phyloP scores from a whole-genome alignment of 2,888 invertebrate species.

The Agrochola lota region DNA sequence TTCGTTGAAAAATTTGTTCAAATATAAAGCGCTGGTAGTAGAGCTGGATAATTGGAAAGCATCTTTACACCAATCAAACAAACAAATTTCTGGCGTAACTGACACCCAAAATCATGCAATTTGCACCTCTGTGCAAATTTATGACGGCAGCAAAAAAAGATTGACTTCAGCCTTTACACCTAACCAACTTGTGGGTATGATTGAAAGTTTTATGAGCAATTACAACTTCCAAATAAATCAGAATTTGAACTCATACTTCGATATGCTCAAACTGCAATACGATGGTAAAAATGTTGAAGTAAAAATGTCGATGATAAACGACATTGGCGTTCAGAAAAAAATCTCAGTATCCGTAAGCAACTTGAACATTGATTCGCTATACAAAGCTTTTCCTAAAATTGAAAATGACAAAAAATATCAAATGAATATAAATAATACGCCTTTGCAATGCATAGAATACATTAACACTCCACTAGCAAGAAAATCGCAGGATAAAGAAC shows the following conservation, averaged over 20 bases:
- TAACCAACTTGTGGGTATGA: slow-evolving; percentile 44
- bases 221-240: slow-evolving; percentile 40
- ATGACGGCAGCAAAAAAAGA: slow-evolving; percentile 52
- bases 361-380: slow-evolving; percentile 39
- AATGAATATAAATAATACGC: neutral
- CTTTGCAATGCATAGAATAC: slow-evolving; percentile 48
- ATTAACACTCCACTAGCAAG: slow-evolving; percentile 12
- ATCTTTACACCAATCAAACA: slow-evolving; percentile 12
- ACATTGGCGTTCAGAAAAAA: slow-evolving; percentile 26
- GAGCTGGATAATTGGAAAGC: slow-evolving; percentile 16
- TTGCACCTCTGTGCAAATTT: slow-evolving; percentile 68
- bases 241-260: slow-evolving; percentile 40
- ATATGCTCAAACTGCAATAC: slow-evolving; percentile 46
- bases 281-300: slow-evolving; percentile 40
- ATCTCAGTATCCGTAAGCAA: slow-evolving; percentile 36
- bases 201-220: slow-evolving; percentile 49
- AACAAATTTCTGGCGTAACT: slow-evolving; percentile 6
- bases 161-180: slow-evolving; percentile 33
- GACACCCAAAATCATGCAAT: slow-evolving; percentile 45
- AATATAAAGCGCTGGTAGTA: slow-evolving; percentile 5
- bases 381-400: slow-evolving; percentile 27
- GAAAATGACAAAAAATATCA: neutral
- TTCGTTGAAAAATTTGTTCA: slow-evolving; percentile 29
- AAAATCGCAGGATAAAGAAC: slow-evolving; percentile 16
- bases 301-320: slow-evolving; percentile 34